These are phyloP conservation scores for Cydia pomonella DNA, from an alignment of 1,140 invertebrate genomes.

Conservation along the genomic window DNA sequence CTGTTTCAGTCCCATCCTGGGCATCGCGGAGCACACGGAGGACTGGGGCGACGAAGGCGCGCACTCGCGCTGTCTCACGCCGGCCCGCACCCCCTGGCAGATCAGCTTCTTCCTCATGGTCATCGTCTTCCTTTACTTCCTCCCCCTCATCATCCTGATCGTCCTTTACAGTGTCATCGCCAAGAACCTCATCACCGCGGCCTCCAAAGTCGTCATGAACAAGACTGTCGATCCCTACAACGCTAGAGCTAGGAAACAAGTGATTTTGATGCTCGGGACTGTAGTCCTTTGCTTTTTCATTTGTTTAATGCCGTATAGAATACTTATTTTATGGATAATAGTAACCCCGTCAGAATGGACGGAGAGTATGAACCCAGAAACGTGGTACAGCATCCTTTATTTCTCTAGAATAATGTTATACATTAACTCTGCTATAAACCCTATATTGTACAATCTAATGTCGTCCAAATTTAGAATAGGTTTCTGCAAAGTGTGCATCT, in stretches of 20 bases:
- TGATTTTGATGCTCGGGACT: slow-evolving; percentile 90
- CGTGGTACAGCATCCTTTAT: slow-evolving; percentile 89
- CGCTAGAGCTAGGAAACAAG: slow-evolving; percentile 84
- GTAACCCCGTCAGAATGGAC: slow-evolving; percentile 83
- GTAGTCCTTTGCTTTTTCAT: slow-evolving; percentile 93
- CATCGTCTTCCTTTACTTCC: slow-evolving; percentile 87
- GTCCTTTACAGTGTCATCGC: slow-evolving; percentile 89
- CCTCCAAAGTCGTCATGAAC: slow-evolving; percentile 82
- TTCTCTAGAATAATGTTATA: slow-evolving; percentile 93
- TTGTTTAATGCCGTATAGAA: slow-evolving; percentile 91
- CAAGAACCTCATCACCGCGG: slow-evolving; percentile 85
- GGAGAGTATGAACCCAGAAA: slow-evolving; percentile 84
- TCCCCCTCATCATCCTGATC: slow-evolving; percentile 88
- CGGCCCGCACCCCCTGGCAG: slow-evolving; percentile 85
- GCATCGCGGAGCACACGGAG: slow-evolving; percentile 83
- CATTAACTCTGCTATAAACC: slow-evolving; percentile 92
- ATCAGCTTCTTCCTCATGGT: slow-evolving; percentile 87
- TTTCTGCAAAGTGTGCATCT: slow-evolving; percentile 84
- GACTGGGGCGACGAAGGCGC: slow-evolving; percentile 79
- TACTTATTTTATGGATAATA: slow-evolving; percentile 91
- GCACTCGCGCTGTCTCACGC: slow-evolving; percentile 83
- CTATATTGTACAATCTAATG: slow-evolving; percentile 92
- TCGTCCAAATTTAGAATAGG: slow-evolving; percentile 91
- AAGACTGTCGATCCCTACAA: slow-evolving; percentile 84
- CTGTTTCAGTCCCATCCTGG: slow-evolving; percentile 84